Percentiles rank a stretch among this genome's conserved stretches.
Evolutionary conservation across 2,888 invertebrate species (phyloP).

Genomic region (Chrysolina haemoptera): DNA sequence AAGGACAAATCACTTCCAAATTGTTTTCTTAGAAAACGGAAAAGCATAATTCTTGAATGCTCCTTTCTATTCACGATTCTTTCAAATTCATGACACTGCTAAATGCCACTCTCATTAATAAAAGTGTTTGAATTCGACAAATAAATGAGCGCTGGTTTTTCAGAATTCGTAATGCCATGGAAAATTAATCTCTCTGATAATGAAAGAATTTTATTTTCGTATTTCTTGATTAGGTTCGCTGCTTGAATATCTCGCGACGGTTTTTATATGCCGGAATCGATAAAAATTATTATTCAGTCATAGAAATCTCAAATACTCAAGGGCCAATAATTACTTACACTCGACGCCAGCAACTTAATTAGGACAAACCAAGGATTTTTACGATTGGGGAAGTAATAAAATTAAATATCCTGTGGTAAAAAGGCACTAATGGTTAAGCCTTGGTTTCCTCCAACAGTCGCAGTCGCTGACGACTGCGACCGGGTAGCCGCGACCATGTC

Average conservation of each 20-base stretch:
- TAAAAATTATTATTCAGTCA: background rate
- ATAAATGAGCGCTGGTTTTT: background rate
- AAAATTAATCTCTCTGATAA: slow-evolving; percentile 2
- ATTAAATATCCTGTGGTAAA: background rate
- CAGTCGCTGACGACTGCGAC: no score
- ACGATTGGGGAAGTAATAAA: background rate
- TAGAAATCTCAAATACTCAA: background rate
- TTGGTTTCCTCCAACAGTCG: no score
- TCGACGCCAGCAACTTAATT: background rate
- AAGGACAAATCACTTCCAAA: no score
- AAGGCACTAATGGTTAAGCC: background rate
- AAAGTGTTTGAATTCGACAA: slow-evolving; percentile 14
- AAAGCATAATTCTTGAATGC: background rate
- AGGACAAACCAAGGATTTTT: background rate
- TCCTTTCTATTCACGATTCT: background rate
- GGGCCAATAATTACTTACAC: background rate
- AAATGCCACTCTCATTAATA: slow-evolving; percentile 11
- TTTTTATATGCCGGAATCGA: background rate
- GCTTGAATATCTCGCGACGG: slow-evolving; percentile 6
- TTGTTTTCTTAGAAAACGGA: background rate
- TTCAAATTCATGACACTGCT: background rate
- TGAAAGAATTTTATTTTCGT: slow-evolving; percentile 6
- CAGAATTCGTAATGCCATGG: background rate
- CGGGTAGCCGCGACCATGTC: no score
- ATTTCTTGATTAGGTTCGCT: background rate